These are phyloP conservation scores for Clytia hemisphaerica DNA, from an alignment of 30 jellyfish, hydroid and myxozoan genomes.

Conservation along the genomic window DNA sequence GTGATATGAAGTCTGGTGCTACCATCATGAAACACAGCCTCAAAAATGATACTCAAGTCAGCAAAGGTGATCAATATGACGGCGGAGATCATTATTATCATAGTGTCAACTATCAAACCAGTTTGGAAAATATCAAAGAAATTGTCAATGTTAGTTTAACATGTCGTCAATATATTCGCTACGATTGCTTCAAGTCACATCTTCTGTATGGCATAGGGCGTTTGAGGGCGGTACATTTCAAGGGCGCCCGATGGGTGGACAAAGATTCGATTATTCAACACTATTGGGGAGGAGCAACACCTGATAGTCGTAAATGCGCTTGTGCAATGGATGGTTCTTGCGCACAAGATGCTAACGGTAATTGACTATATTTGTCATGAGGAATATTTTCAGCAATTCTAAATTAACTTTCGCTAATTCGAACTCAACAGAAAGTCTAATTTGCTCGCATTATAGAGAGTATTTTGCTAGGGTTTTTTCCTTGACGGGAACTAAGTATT, in stretches of 20 bases:
- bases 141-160: slow-evolving; percentile 51
- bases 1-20: slow-evolving; percentile 77
- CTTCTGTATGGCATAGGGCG: slow-evolving; percentile 69
- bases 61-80: slow-evolving; percentile 1
- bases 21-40: slow-evolving; percentile 58
- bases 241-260: slow-evolving; percentile 92
- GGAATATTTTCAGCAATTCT: no score
- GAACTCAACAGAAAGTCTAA: no score
- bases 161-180: slow-evolving; percentile 80
- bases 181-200: slow-evolving; percentile 73
- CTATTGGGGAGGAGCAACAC: slow-evolving; percentile 97
- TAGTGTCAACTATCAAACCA: slow-evolving; percentile 30
- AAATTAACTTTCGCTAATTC: no score
- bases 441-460: no score
- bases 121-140: slow-evolving; percentile 39
- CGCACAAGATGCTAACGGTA: slow-evolving; percentile 43
- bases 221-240: slow-evolving; percentile 42
- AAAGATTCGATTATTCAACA: slow-evolving; percentile 59
- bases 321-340: slow-evolving; percentile 90
- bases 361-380: no score
- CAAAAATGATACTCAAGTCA: slow-evolving; percentile 45
- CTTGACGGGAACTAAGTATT: no score
- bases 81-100: slow-evolving; percentile 21
- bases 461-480: no score
- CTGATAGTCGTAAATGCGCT: slow-evolving; percentile 69